Conservation (phyloP, 2,113 vertebrate species). For the Forbesichthys agassizii region DNA sequence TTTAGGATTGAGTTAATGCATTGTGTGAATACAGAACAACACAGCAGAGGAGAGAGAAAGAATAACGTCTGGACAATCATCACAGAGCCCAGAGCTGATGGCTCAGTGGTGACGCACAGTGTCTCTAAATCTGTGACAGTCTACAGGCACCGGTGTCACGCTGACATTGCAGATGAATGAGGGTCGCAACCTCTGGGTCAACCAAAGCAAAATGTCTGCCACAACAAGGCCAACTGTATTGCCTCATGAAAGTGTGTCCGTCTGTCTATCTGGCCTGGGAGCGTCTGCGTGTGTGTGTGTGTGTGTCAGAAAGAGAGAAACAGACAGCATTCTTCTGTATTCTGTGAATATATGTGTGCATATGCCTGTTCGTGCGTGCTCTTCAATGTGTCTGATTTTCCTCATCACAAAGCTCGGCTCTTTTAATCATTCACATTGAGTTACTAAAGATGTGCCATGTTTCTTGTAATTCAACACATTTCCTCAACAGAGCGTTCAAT, state of each 20-base stretch:
- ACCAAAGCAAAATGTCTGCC: constrained; percentile 57
- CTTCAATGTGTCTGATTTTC: constrained; percentile 49
- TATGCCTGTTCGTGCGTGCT: background rate
- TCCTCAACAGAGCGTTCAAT: constrained; percentile 60
- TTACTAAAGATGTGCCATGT: constrained; percentile 56
- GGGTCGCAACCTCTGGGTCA: constrained; percentile 59
- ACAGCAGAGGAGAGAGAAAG: too few relatives aligned
- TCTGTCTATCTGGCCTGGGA: constrained; percentile 34
- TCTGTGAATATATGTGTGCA: background rate
- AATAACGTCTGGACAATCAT: background rate
- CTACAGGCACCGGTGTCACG: constrained; percentile 54
- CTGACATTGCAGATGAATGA: constrained; percentile 59
- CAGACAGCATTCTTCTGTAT: background rate
- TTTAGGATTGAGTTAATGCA: too few relatives aligned
- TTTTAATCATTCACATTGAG: constrained; percentile 63
- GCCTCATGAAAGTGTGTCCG: constrained; percentile 53
- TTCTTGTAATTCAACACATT: constrained; percentile 64
- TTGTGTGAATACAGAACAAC: too few relatives aligned
- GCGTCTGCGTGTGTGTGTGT: constrained; percentile 7
- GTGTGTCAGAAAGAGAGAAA: background rate
- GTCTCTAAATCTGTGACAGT: constrained; percentile 58
- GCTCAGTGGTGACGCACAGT: constrained; percentile 54
- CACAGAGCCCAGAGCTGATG: constrained; percentile 40
- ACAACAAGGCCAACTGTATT: constrained; percentile 42
- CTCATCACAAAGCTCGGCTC: constrained; percentile 50